These are phyloP conservation scores for Colaptes auratus DNA, from an alignment of 2,113 vertebrate genomes.

Conservation along the genomic window DNA sequence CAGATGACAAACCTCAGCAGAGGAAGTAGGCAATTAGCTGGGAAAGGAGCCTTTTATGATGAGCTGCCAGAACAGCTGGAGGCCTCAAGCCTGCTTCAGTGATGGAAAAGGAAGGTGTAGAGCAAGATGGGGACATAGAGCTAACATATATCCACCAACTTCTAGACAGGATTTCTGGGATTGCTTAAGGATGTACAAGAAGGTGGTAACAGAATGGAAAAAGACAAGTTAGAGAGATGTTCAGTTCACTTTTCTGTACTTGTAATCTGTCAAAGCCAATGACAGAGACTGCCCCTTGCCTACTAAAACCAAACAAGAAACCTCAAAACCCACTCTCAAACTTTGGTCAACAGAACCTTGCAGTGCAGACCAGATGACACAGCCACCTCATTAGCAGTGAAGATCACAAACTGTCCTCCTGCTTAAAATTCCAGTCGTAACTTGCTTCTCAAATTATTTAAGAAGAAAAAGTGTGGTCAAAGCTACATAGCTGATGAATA, in stretches of 20 bases:
- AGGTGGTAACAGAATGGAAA: background rate
- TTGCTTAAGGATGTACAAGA: background rate
- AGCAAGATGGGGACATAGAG: background rate
- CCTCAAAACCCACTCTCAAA: rapidly evolving
- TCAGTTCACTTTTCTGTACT: background rate
- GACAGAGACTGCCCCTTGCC: background rate
- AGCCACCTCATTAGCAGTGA: background rate
- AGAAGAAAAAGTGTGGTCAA: background rate
- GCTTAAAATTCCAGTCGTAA: background rate
- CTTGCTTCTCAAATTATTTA: background rate
- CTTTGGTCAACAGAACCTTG: background rate
- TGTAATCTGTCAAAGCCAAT: background rate
- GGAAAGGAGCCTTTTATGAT: conserved; percentile 27
- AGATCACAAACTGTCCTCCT: background rate
- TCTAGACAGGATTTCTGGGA: background rate
- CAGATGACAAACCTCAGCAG: conserved; percentile 58
- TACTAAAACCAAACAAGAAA: background rate
- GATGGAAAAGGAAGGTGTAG: background rate
- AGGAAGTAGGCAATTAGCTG: conserved; percentile 65
- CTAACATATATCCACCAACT: background rate
- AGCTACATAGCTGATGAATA: background rate
- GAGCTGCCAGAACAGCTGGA: conserved; percentile 64
- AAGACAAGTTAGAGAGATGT: background rate
- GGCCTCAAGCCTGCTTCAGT: background rate
- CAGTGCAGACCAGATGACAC: background rate